Evolutionary conservation across 2,113 vertebrate genomes (phyloP), one percentile per base, ranked within the genome.

Genomic region (Eulemur rufifrons): DNA sequence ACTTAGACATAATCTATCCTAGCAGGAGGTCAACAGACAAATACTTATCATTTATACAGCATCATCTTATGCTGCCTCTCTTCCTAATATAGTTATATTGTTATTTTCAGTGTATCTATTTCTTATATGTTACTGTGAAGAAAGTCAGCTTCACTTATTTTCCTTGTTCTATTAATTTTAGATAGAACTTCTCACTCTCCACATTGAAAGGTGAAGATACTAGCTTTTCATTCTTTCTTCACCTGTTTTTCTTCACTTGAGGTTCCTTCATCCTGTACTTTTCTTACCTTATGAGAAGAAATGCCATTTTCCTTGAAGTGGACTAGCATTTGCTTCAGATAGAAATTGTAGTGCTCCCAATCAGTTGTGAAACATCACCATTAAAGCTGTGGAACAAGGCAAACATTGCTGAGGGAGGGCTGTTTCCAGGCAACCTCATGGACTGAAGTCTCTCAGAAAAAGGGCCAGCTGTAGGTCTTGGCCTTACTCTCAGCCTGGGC

Each of bases 271-370:
- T 45, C 11, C 2, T 15, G 47, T 1, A 83, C 45, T 18, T 83
- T 71, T 20, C 21, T 69, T 32, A n/a, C 84, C 52, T 66, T n/a
- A 66, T 32, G 29, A 34, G 2, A 4, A 52, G 64, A 92, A 68
- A 63, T 92, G n/a, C 8, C 29, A 66, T 69, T 89, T 89, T 92
- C 77, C 73, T 89, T 63, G 25, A 94, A 89, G 74, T 68, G 18
- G 32, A 74, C 56, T 86, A 89, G 64, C 56, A 32, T 42, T 78
- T 87, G 20, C 39, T 74, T 85, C 32, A 32, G 15, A 27, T 4
- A 63, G 45, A 63, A 81, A 23, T 1, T 63, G 17, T 9, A 39
- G 3, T 59, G 4, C 29, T 34, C n/a, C 73, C 8, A 14, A 25
- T n/a, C 20, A 66, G 37, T 59, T 94, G 20, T 61, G 37, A 34